Evolutionary conservation across 2,888 invertebrate species (phyloP).

Genomic region (Tolmerus cingulatus): DNA sequence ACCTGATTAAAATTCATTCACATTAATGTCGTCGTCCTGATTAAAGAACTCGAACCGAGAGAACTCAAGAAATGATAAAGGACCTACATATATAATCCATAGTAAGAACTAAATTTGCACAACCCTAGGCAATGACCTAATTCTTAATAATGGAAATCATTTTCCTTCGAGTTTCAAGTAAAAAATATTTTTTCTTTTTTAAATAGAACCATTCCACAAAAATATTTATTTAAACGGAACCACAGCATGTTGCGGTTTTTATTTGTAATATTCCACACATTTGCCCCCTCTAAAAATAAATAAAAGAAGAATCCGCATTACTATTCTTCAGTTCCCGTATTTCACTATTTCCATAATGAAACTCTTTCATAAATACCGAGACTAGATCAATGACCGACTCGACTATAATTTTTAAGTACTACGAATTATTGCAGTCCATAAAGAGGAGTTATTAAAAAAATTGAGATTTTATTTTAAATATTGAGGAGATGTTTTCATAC

Average conservation of each 20-base stretch:
- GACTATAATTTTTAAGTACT: background rate
- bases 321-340: background rate
- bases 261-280: background rate
- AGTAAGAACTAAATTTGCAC: background rate
- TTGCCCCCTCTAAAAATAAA: background rate
- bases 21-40: background rate
- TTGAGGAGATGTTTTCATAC: background rate
- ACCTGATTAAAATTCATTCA: background rate
- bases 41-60: background rate
- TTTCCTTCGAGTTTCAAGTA: background rate
- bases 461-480: background rate
- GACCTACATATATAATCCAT: background rate
- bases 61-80: background rate
- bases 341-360: background rate
- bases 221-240: background rate
- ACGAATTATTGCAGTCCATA: background rate
- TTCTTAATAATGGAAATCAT: background rate
- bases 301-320: background rate
- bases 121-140: background rate
- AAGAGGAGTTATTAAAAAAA: background rate
- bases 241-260: background rate
- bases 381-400: background rate
- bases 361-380: background rate
- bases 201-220: background rate
- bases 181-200: background rate